Evolutionary conservation across 2,797 vertebrate genomes (phyloP).

Genomic region (Aldrovandia affinis): DNA sequence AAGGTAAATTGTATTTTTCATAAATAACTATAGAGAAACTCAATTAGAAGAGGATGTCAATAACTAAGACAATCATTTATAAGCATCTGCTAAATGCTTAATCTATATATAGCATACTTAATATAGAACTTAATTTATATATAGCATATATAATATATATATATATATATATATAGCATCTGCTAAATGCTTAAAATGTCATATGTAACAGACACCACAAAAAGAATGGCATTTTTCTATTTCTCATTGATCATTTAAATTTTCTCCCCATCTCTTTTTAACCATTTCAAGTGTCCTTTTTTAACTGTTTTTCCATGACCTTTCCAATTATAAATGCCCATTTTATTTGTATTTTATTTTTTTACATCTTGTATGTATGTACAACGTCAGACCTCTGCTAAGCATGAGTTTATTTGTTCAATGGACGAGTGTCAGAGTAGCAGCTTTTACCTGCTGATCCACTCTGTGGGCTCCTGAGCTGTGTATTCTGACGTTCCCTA

Average conservation of each 20-base stretch:
- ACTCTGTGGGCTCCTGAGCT: not conserved
- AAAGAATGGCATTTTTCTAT: not conserved
- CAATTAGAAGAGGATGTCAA: not conserved
- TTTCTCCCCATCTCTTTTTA: not conserved
- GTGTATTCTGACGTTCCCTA: not conserved
- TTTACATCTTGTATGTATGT: not conserved
- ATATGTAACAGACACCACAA: not conserved
- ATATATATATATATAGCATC: too few relatives aligned
- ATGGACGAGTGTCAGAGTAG: not conserved
- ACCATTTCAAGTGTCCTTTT: not conserved
- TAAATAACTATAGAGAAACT: too few relatives aligned
- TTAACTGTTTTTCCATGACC: not conserved
- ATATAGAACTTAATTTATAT: too few relatives aligned
- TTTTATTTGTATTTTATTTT: not conserved
- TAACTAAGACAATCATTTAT: too few relatives aligned
- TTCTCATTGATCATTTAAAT: not conserved
- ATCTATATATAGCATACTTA: too few relatives aligned
- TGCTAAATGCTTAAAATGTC: too few relatives aligned
- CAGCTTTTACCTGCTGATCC: constrained; percentile 17
- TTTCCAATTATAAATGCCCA: not conserved
- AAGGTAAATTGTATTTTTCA: too few relatives aligned
- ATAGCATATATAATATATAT: too few relatives aligned
- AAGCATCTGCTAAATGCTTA: too few relatives aligned
- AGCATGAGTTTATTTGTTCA: not conserved
- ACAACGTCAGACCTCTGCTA: not conserved